Conservation (phyloP, 1,140 invertebrate genomes). For the Diachasma alloeum region DNA sequence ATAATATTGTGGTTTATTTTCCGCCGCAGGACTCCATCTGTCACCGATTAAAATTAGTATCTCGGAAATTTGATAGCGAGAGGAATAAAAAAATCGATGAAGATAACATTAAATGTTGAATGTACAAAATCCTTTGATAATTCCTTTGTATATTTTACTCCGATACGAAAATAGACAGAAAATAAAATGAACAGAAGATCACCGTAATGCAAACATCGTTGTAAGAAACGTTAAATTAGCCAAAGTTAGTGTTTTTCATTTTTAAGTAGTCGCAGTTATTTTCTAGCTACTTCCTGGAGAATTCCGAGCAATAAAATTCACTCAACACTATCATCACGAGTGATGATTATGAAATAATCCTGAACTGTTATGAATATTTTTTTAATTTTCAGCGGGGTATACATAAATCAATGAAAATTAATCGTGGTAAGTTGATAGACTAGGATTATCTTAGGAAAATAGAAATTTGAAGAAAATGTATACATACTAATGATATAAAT, state of each 20-base stretch:
- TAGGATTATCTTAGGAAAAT: slow-evolving; percentile 59
- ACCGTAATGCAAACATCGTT: background rate
- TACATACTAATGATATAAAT: slow-evolving; percentile 52
- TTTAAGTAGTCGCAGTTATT: slow-evolving; percentile 28
- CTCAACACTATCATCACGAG: slow-evolving; percentile 39
- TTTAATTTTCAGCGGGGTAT: slow-evolving; percentile 50
- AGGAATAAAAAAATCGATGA: background rate
- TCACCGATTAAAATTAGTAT: background rate
- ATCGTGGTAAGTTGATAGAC: slow-evolving; percentile 59
- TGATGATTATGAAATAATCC: slow-evolving; percentile 33
- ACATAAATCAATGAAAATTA: slow-evolving; percentile 48
- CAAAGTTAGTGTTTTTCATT: slow-evolving; percentile 55
- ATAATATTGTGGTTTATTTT: background rate
- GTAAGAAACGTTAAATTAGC: slow-evolving; percentile 42
- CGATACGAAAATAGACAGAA: background rate
- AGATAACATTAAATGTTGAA: background rate
- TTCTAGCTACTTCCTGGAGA: slow-evolving; percentile 8
- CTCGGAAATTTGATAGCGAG: background rate
- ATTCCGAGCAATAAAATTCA: slow-evolving; percentile 16
- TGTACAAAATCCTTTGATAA: slow-evolving; percentile 6
- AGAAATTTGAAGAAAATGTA: slow-evolving; percentile 56
- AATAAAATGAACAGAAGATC: background rate
- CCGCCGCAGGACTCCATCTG: background rate
- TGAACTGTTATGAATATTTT: slow-evolving; percentile 33
- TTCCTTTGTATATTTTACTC: slow-evolving; percentile 6